Base-by-base conservation (phyloP, 1,140 invertebrate species). In the Orussus abietinus region DNA sequence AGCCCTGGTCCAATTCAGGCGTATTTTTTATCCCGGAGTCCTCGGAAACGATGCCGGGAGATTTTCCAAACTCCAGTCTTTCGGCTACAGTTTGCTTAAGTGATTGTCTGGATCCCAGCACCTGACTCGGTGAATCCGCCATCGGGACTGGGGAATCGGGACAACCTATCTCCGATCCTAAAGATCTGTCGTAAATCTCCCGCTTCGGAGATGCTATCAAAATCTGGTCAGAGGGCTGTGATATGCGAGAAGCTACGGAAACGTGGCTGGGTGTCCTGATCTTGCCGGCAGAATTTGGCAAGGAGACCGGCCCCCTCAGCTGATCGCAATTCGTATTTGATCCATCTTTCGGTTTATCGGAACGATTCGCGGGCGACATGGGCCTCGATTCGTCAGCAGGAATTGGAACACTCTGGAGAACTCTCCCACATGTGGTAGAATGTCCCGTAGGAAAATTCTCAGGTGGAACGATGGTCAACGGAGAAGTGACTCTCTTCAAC, bases 141-240 rank as follows among this genome's bases (percentile, higher is more conserved):
- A 68, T 64, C 6, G 54, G 59, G 1, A 68, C 45, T 0, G 65
- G 66, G 0, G 65, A 70, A 4, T 57, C 54, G 1, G 50, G 33
- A 38, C 38, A 43, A 11, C 48, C 43, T 2, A 49, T 22, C 17
- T 50, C 52, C 4, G 51, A 17, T 9, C 51, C 44, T 29, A 48
- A 49, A 0, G 54, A 31, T 5, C 63, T 60, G 17, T 64, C 63
- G 9, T 49, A 21, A 0, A 32, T 3, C 13, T 68, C 62, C 32
- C 64, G 46, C 29, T 69, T 71, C 3, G 68, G 68, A 0, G 68
- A 71, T n/a, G 66, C 68, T 36, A 71, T 71, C 5, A 71, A 26
- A 38, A 71, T 71, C 43, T 71, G 68, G 35, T 69, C 66, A 17
- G 55, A 61, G 0, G 68, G 68, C 9, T 67, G 65, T 2, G 66